Conservation (phyloP, 2,888 invertebrate species). For the Nemotelus pantherinus region DNA sequence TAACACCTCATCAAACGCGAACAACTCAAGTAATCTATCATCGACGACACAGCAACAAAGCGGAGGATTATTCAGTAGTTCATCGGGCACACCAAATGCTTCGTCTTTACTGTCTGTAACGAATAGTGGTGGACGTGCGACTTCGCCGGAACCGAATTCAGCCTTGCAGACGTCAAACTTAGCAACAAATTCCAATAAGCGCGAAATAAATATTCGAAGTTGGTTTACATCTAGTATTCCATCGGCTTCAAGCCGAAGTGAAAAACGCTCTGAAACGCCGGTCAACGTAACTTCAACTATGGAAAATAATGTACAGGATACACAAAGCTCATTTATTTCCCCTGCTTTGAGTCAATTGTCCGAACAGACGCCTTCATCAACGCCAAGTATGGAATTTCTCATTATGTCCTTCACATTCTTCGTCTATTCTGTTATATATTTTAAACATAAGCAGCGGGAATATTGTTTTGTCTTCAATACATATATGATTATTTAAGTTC, state of each 20-base stretch:
- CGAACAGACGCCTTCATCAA: slow-evolving; percentile 52
- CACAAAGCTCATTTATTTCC: slow-evolving; percentile 63
- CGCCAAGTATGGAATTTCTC: slow-evolving; percentile 52
- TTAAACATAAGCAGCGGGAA: slow-evolving; percentile 14
- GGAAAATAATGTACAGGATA: slow-evolving; percentile 59
- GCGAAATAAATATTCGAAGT: slow-evolving; percentile 57
- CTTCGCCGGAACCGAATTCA: slow-evolving; percentile 52
- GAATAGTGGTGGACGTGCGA: slow-evolving; percentile 46
- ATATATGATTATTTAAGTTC: slow-evolving; percentile 11
- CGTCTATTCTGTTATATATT: slow-evolving; percentile 3
- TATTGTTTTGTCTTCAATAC: neutral
- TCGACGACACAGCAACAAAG: slow-evolving; percentile 36
- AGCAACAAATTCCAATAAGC: slow-evolving; percentile 53
- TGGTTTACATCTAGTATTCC: slow-evolving; percentile 59
- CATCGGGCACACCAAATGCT: slow-evolving; percentile 17
- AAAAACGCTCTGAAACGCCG: slow-evolving; percentile 49
- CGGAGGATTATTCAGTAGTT: slow-evolving; percentile 23
- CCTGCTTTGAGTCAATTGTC: slow-evolving; percentile 58
- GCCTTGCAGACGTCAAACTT: slow-evolving; percentile 6
- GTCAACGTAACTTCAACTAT: slow-evolving; percentile 52
- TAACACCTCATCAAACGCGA: slow-evolving; percentile 46
- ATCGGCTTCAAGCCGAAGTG: slow-evolving; percentile 52
- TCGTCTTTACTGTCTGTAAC: slow-evolving; percentile 26
- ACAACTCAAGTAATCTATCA: slow-evolving; percentile 42
- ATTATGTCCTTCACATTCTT: slow-evolving; percentile 23